These are phyloP conservation scores for Melozone crissalis DNA, from an alignment of 2,113 vertebrate genomes.

Conservation along the genomic window DNA sequence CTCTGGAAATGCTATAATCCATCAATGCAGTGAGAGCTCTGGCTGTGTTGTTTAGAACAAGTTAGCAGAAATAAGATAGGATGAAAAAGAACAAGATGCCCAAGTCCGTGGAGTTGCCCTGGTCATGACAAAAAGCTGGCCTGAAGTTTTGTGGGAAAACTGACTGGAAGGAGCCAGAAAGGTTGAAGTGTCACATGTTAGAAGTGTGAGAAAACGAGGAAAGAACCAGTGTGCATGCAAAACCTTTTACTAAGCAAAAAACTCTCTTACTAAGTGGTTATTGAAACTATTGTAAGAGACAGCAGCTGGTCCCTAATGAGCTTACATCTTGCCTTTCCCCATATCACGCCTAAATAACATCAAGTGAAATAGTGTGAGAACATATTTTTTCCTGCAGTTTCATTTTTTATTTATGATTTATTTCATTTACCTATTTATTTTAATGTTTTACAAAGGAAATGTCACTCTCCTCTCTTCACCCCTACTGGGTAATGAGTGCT, in stretches of 20 bases:
- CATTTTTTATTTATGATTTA: background rate
- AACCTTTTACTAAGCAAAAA: background rate
- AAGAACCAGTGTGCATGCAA: background rate
- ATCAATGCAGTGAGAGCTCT: background rate
- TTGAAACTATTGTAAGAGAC: background rate
- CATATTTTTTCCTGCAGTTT: background rate
- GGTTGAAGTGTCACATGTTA: rapidly evolving
- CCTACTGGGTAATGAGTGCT: background rate
- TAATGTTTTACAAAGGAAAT: background rate
- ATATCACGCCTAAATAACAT: background rate
- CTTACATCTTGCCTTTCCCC: background rate
- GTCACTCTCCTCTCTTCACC: background rate
- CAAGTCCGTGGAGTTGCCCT: background rate
- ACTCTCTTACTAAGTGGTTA: background rate
- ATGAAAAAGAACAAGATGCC: background rate
- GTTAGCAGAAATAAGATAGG: background rate
- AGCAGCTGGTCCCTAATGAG: rapidly evolving
- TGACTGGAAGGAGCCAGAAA: background rate
- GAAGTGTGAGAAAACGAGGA: background rate
- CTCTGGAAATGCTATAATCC: background rate
- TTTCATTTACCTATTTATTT: background rate
- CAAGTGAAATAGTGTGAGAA: background rate
- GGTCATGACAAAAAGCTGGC: background rate
- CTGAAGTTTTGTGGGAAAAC: background rate
- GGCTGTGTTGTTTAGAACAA: background rate